Evolutionary conservation across 1,140 invertebrate species (phyloP).

Genomic region (Anthonomus grandis): DNA sequence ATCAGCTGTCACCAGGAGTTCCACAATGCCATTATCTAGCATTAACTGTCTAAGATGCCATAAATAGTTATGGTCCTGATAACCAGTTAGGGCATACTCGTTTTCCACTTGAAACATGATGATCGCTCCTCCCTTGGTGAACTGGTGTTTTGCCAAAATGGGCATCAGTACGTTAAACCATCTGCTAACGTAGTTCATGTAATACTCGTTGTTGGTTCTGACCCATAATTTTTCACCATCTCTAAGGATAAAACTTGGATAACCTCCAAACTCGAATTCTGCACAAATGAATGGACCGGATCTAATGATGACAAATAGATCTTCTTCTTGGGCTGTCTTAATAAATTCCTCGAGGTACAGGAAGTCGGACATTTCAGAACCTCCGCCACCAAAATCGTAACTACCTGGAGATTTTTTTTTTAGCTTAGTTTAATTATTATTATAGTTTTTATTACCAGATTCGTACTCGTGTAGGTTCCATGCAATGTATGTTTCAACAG

Average conservation of each 20-base stretch:
- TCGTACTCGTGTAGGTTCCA: conserved; percentile 87
- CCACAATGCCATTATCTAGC: conserved; percentile 46
- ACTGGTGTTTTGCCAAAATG: conserved; percentile 51
- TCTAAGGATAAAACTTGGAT: conserved; percentile 34
- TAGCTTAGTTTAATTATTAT: neutral
- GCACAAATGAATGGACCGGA: conserved; percentile 94
- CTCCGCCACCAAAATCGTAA: conserved; percentile 62
- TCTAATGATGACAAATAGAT: conserved; percentile 78
- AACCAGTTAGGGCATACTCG: conserved; percentile 51
- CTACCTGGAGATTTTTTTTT: conserved; percentile 32
- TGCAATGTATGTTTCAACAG: conserved; percentile 90
- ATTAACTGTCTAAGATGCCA: conserved; percentile 46
- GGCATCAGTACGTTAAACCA: conserved; percentile 54
- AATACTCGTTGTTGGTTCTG: conserved; percentile 53
- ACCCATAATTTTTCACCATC: conserved; percentile 40
- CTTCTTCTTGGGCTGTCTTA: conserved; percentile 75
- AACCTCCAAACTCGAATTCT: conserved; percentile 61
- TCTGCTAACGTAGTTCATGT: conserved; percentile 48
- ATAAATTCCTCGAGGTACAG: conserved; percentile 64
- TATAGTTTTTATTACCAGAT: conserved; percentile 14
- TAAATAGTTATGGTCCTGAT: conserved; percentile 45
- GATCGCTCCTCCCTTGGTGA: conserved; percentile 57
- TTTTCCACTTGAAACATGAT: conserved; percentile 57
- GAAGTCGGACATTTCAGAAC: conserved; percentile 67
- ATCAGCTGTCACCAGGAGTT: conserved; percentile 56